These are phyloP conservation scores for Athalia cordata DNA, from an alignment of 2,888 invertebrate genomes.

Conservation along the genomic window DNA sequence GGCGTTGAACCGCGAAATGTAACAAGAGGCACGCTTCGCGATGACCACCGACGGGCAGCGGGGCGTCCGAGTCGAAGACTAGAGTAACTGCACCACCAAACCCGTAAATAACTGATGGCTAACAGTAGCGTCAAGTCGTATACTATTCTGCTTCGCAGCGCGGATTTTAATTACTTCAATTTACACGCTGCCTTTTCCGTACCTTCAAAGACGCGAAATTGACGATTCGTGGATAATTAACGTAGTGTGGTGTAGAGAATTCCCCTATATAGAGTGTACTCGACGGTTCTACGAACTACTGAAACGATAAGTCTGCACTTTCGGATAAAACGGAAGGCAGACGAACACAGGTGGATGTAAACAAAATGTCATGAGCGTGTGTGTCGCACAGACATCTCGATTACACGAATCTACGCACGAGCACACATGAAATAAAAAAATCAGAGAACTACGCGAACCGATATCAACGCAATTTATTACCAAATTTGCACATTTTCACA, in stretches of 20 bases:
- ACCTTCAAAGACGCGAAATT: conserved; percentile 41
- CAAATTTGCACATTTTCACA: too few relatives aligned
- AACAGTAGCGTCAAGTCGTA: conserved; percentile 14
- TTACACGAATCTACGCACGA: too few relatives aligned
- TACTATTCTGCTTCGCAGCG: conserved; percentile 51
- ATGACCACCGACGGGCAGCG: conserved; percentile 14
- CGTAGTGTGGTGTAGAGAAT: conserved; percentile 21
- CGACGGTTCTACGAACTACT: background rate
- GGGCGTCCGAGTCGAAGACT: conserved; percentile 33
- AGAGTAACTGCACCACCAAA: conserved; percentile 35
- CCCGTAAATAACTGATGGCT: conserved; percentile 28
- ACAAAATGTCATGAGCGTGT: too few relatives aligned
- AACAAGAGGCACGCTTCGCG: conserved; percentile 58
- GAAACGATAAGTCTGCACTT: conserved; percentile 36
- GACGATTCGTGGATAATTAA: conserved; percentile 45
- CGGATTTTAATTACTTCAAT: conserved; percentile 66
- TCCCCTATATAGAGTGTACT: conserved; percentile 1
- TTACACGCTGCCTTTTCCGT: conserved; percentile 51
- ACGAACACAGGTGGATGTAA: background rate
- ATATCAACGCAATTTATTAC: too few relatives aligned
- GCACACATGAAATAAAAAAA: too few relatives aligned
- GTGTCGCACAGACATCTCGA: background rate
- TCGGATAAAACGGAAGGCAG: conserved; percentile 12
- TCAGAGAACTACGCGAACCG: too few relatives aligned
- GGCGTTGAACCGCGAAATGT: conserved; percentile 64